Conservation (phyloP, 2,888 invertebrate species). For the Mimumesa dahlbomi region DNA sequence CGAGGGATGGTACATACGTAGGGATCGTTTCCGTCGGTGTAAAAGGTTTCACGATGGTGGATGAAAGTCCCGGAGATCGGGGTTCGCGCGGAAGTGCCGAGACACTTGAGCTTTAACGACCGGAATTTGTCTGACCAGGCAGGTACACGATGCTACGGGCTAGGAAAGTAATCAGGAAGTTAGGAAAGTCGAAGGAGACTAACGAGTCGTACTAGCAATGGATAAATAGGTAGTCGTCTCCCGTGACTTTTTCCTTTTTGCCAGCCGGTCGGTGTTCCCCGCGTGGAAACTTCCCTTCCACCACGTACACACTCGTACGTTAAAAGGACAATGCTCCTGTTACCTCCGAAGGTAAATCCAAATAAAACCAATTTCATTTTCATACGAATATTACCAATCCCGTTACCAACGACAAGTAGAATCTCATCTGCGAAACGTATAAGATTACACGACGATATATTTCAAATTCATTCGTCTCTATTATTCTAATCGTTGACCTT, state of each 20-base stretch:
- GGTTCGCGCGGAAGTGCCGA: conserved; percentile 34
- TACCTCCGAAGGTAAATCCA: no score
- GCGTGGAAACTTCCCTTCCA: not conserved
- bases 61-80: conserved; percentile 11
- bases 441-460: no score
- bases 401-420: no score
- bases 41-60: not conserved
- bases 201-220: conserved; percentile 50
- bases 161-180: conserved; percentile 57
- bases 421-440: no score
- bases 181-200: conserved; percentile 56
- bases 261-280: not conserved
- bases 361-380: no score
- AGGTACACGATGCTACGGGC: conserved; percentile 48
- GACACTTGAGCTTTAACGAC: conserved; percentile 45
- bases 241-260: conserved; percentile 29
- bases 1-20: no score
- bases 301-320: no score
- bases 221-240: conserved; percentile 41
- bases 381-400: no score
- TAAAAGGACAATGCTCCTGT: no score
- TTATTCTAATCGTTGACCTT: no score
- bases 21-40: no score
- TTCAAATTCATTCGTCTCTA: no score
- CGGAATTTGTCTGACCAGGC: conserved; percentile 53